Conservation (phyloP, 1,140 invertebrate genomes). For the Drosophila sp. region DNA sequence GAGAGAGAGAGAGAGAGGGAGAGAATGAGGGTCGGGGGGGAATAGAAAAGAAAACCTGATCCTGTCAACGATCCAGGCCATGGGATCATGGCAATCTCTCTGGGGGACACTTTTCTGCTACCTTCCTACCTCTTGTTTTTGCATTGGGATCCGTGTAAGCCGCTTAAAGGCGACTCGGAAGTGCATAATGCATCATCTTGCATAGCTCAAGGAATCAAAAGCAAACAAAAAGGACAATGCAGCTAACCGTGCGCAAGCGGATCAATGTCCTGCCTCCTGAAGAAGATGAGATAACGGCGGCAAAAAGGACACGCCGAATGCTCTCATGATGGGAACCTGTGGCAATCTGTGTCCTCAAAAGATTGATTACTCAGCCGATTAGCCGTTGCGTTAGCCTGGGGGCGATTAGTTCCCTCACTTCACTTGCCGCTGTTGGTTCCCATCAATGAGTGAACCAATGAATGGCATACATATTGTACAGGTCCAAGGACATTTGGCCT, state of each 20-base stretch:
- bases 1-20: conserved; percentile 23
- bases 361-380: conserved; percentile 78
- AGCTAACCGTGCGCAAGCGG: conserved; percentile 77
- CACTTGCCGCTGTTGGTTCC: conserved; percentile 61
- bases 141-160: conserved; percentile 55
- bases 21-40: conserved; percentile 13
- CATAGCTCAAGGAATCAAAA: conserved; percentile 55
- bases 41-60: conserved; percentile 30
- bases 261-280: conserved; percentile 40
- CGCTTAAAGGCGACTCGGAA: conserved; percentile 75
- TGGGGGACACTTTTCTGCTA: conserved; percentile 1
- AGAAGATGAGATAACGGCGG: conserved; percentile 65
- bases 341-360: conserved; percentile 59
- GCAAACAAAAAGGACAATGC: conserved; percentile 69
- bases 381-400: conserved; percentile 26
- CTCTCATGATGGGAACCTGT: conserved; percentile 59
- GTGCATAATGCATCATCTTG: conserved; percentile 79
- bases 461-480: neutral
- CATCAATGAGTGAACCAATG: conserved; percentile 59
- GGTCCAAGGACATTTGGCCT: neutral
- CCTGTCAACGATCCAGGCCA: conserved; percentile 38
- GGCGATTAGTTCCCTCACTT: conserved; percentile 57
- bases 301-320: conserved; percentile 76
- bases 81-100: conserved; percentile 4
- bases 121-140: neutral